A percentile compares a stretch with the other conserved stretches of the same genome.
These are phyloP conservation scores for Drosophila ananassae DNA, from an alignment of 1,140 invertebrate species.

Conservation along the genomic window DNA sequence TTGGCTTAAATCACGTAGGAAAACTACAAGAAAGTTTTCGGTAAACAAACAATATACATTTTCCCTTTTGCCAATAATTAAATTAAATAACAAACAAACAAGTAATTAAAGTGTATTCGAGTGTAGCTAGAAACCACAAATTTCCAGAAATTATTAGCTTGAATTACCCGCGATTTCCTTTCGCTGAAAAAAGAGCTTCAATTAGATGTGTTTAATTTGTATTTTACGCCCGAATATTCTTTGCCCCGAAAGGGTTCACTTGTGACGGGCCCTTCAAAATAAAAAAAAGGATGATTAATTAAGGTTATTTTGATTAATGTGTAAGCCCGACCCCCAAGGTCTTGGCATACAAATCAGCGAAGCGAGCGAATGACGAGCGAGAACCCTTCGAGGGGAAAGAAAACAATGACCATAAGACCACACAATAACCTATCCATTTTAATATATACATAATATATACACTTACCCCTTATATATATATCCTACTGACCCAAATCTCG, in stretches of 20 bases:
- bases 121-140: not conserved
- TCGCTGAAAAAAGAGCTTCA: slow-evolving; percentile 3
- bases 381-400: slow-evolving; percentile 37
- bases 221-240: slow-evolving; percentile 45
- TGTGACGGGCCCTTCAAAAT: not conserved
- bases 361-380: slow-evolving; percentile 16
- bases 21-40: slow-evolving; percentile 20
- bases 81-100: not conserved
- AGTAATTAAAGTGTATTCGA: not conserved
- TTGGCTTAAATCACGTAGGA: slow-evolving; percentile 32
- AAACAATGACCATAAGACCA: slow-evolving; percentile 43
- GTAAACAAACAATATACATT: slow-evolving; percentile 22
- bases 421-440: slow-evolving; percentile 3
- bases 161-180: slow-evolving; percentile 11
- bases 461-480: slow-evolving; percentile 5
- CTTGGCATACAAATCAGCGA: slow-evolving; percentile 37
- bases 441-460: slow-evolving; percentile 4
- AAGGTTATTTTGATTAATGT: slow-evolving; percentile 61
- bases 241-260: slow-evolving; percentile 16
- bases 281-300: slow-evolving; percentile 56
- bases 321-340: slow-evolving; percentile 17
- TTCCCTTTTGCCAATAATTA: not conserved
- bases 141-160: slow-evolving; percentile 3
- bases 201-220: slow-evolving; percentile 42
- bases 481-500: slow-evolving; percentile 54